These are phyloP conservation scores for Trachelus troglodyta DNA, from an alignment of 2,888 invertebrate species.

Conservation along the genomic window DNA sequence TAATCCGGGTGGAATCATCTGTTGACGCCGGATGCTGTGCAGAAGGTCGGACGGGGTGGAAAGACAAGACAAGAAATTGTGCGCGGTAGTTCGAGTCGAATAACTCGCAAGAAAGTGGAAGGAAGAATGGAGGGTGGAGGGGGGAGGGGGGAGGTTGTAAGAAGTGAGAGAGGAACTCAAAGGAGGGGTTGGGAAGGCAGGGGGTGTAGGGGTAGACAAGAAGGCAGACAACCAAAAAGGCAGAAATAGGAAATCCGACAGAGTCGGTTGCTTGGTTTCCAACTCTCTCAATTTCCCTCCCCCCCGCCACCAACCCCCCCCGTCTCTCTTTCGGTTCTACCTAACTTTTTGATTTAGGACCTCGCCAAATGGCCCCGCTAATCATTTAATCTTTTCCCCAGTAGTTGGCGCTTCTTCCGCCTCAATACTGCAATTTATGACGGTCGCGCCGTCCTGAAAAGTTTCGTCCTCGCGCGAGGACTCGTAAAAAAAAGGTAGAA, in stretches of 20 bases:
- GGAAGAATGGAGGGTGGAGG: constrained; percentile 6
- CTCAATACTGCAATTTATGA: constrained; percentile 48
- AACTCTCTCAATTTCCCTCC: not conserved
- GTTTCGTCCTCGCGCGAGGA: constrained; percentile 26
- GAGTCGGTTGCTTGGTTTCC: too few relatives aligned
- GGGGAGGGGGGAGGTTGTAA: not conserved
- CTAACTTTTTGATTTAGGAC: constrained; percentile 43
- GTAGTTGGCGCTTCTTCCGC: constrained; percentile 47
- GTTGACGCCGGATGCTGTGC: constrained; percentile 13
- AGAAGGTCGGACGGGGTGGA: too few relatives aligned
- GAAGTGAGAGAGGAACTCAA: constrained; percentile 7
- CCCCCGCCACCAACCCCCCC: accelerated
- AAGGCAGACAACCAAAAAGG: too few relatives aligned
- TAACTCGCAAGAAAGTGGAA: constrained; percentile 18
- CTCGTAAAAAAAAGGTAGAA: too few relatives aligned
- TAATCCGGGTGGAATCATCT: constrained; percentile 22
- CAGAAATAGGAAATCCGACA: too few relatives aligned
- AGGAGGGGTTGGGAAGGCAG: not conserved
- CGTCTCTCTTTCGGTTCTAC: constrained; percentile 9
- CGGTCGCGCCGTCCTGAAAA: constrained; percentile 28
- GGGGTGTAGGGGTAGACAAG: not conserved
- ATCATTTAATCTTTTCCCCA: constrained; percentile 49
- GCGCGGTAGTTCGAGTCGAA: constrained; percentile 22
- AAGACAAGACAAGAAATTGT: constrained; percentile 10
- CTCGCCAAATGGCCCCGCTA: constrained; percentile 41